These are phyloP conservation scores for Sycophila texana DNA, from an alignment of 2,888 invertebrate genomes.

Conservation along the genomic window DNA sequence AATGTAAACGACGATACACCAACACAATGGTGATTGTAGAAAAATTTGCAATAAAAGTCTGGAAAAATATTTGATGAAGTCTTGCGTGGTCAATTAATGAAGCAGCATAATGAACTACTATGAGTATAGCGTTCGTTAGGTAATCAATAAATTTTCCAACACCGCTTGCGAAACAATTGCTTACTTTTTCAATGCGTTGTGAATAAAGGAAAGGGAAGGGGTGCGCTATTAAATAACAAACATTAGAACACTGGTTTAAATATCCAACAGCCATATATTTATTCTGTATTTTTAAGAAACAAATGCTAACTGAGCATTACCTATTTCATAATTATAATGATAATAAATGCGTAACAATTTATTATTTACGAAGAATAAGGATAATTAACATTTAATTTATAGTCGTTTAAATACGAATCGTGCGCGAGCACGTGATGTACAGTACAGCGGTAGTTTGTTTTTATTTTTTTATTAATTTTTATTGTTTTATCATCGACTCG, in stretches of 20 bases:
- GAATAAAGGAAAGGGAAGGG: not conserved
- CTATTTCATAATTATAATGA: slow-evolving; percentile 75
- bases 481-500: slow-evolving; percentile 62
- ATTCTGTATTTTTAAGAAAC: slow-evolving; percentile 75
- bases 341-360: slow-evolving; percentile 76
- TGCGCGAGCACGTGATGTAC: slow-evolving; percentile 62
- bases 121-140: not conserved
- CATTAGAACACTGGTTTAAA: slow-evolving; percentile 59
- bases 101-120: slow-evolving; percentile 6
- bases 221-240: slow-evolving; percentile 19
- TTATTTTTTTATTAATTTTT: slow-evolving; percentile 53
- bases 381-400: slow-evolving; percentile 75
- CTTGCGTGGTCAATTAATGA: slow-evolving; percentile 4
- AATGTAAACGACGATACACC: slow-evolving; percentile 67
- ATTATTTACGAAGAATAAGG: slow-evolving; percentile 73
- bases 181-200: slow-evolving; percentile 1
- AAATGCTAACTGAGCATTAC: slow-evolving; percentile 77
- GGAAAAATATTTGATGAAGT: slow-evolving; percentile 40
- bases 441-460: slow-evolving; percentile 67
- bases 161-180: slow-evolving; percentile 54
- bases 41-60: slow-evolving; percentile 71
- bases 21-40: slow-evolving; percentile 70
- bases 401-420: slow-evolving; percentile 73
- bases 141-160: not conserved
- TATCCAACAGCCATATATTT: slow-evolving; percentile 77